These are phyloP conservation scores for Hyalella azteca DNA, from an alignment of 2,888 invertebrate genomes.

Conservation along the genomic window DNA sequence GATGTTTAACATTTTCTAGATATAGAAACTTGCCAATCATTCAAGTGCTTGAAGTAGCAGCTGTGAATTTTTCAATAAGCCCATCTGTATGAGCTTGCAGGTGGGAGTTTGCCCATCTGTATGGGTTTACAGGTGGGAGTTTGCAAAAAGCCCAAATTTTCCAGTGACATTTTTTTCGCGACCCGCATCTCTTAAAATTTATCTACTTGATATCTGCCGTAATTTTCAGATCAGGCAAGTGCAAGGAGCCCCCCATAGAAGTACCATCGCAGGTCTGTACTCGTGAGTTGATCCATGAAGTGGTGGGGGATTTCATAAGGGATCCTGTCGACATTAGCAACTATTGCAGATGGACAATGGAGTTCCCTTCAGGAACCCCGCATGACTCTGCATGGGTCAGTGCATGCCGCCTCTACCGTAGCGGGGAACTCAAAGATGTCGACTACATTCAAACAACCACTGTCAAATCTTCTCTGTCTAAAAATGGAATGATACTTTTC, in stretches of 20 bases:
- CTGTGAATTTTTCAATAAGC: no score
- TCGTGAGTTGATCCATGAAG: neutral
- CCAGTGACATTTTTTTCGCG: neutral
- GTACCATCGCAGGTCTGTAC: neutral
- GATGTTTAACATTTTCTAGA: no score
- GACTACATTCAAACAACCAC: no score
- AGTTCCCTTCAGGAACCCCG: neutral
- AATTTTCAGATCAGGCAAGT: neutral
- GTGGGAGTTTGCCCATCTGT: no score
- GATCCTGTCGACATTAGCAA: neutral
- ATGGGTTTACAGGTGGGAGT: no score
- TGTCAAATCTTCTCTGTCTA: no score
- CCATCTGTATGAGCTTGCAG: no score
- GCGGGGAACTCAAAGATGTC: no score
- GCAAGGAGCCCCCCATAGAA: neutral
- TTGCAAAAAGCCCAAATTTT: no score
- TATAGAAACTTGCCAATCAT: no score
- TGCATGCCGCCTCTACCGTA: constrained; percentile 4
- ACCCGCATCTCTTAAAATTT: neutral
- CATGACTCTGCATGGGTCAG: constrained; percentile 9
- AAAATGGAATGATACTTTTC: no score
- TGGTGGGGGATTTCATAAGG: neutral
- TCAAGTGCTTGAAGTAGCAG: no score
- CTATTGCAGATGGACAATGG: neutral
- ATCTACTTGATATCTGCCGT: neutral